phyloP scores from a whole-genome alignment of 2,113 vertebrate genomes.

The Progne subis region DNA sequence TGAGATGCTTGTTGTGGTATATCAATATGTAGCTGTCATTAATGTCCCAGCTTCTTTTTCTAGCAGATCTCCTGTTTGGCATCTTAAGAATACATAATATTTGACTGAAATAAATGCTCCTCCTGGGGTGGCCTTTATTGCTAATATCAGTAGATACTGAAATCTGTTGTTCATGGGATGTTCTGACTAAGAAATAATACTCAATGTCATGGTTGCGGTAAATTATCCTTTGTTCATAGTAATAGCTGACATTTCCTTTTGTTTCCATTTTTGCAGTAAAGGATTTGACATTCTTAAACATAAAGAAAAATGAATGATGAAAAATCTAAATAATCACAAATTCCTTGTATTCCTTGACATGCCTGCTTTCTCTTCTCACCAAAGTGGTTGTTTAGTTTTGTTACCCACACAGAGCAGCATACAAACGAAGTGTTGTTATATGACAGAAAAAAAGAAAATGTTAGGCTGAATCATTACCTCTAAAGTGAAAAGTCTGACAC shows the following conservation, averaged over 20 bases:
- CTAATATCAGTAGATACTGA: not conserved
- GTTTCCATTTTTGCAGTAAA: not conserved
- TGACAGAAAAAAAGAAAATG: conserved; percentile 2
- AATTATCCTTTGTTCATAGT: not conserved
- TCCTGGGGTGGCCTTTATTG: not conserved
- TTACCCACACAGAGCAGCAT: not conserved
- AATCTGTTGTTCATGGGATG: not conserved
- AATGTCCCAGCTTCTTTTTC: not conserved
- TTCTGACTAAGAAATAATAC: not conserved
- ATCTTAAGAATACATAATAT: not conserved
- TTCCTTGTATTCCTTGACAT: not conserved
- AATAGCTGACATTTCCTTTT: conserved; percentile 8
- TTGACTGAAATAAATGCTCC: not conserved
- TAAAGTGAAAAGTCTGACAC: not conserved
- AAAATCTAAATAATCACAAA: conserved; percentile 4
- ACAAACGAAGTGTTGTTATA: not conserved
- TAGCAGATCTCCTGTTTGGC: not conserved
- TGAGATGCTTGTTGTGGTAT: not conserved
- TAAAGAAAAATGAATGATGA: not conserved
- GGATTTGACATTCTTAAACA: not conserved
- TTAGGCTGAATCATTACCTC: not conserved
- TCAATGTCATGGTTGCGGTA: not conserved
- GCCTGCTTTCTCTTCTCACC: not conserved
- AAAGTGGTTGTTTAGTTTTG: not conserved
- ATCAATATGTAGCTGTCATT: not conserved